Evolutionary conservation across 2,888 invertebrate species (phyloP).

Genomic region (Cyaniris semiargus): DNA sequence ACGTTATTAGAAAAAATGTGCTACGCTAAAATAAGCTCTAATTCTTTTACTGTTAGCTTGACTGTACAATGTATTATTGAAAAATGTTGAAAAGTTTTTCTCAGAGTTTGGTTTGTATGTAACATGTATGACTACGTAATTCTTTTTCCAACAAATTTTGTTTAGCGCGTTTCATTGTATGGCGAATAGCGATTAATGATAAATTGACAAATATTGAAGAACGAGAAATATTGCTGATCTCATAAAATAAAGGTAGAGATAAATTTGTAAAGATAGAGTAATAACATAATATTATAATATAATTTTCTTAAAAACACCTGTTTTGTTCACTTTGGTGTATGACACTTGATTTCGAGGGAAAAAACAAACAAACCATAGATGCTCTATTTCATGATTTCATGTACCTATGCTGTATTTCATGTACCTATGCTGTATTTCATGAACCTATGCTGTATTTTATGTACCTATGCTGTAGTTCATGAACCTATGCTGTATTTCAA

Average conservation of each 20-base stretch:
- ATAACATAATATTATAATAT: too few relatives aligned
- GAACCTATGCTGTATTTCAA: too few relatives aligned
- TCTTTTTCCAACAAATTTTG: slow-evolving; percentile 17
- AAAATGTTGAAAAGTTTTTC: slow-evolving; percentile 31
- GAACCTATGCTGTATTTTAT: too few relatives aligned
- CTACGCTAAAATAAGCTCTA: background rate
- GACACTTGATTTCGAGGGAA: too few relatives aligned
- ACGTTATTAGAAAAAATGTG: background rate
- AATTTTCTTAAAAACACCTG: too few relatives aligned
- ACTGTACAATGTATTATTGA: background rate
- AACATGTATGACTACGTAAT: slow-evolving; percentile 12
- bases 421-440: too few relatives aligned
- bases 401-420: too few relatives aligned
- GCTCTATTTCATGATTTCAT: too few relatives aligned
- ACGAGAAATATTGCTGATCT: background rate
- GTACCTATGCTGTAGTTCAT: too few relatives aligned
- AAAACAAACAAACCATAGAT: too few relatives aligned
- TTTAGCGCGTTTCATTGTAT: slow-evolving; percentile 13
- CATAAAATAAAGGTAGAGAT: background rate
- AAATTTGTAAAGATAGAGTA: background rate
- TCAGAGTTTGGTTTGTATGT: slow-evolving; percentile 37
- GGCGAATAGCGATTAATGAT: background rate
- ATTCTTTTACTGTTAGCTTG: background rate
- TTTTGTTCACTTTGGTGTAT: too few relatives aligned
- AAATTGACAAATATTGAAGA: background rate